Evolutionary conservation across 2,888 invertebrate genomes (phyloP), one percentile per base, ranked within the genome.

Genomic region (Vandiemenella viatica): DNA sequence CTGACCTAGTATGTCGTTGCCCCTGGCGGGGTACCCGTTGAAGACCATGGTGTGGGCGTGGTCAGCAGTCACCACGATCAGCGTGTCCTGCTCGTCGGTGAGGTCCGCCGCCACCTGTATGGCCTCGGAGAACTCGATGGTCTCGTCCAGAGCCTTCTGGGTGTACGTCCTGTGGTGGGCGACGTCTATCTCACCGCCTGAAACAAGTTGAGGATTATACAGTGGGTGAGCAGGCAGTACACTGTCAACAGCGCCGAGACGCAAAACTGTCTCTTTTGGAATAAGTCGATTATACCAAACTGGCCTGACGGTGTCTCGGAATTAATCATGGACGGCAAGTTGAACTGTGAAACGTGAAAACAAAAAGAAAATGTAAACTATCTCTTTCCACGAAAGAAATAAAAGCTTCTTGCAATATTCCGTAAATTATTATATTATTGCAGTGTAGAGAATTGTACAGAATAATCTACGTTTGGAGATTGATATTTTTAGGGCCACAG

Each of bases 31-130:
- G 59, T 88, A 87, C 0, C 88, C 88, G 45, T 77, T 76, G 22
- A 83, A 74, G 0, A 79, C 77, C 77, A 87, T 77, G 0, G 83
- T 81, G 58, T 86, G 86, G 0, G 82, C 77, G 61, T 87, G 87
- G 63, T 87, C 86, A 0, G 86, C 71, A 0, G 79, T 83, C 10
- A 84, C 87, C 0, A 90, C 76, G 21, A 88, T 78, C 3, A 91
- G 58, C 0, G 73, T 74, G 47, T 74, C 71, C 4, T 63, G 57
- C 15, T 54, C 52, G 45, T 58, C 57, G 0, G 68, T 66, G 61
- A 67, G 58, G 13, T 64, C 54, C 19, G 62, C 43, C 0, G 70
- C 73, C 13, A 55, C 59, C 41, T 59, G 48, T 3, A 73, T 64
- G 0, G 73, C 72, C 3, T 63, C 59, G 15, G 69, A 74, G 60